A percentile compares a stretch with the other conserved stretches of the same genome.
Evolutionary conservation across 2,888 invertebrate species (phyloP).

Genomic region (Gnatocerus cornutus): DNA sequence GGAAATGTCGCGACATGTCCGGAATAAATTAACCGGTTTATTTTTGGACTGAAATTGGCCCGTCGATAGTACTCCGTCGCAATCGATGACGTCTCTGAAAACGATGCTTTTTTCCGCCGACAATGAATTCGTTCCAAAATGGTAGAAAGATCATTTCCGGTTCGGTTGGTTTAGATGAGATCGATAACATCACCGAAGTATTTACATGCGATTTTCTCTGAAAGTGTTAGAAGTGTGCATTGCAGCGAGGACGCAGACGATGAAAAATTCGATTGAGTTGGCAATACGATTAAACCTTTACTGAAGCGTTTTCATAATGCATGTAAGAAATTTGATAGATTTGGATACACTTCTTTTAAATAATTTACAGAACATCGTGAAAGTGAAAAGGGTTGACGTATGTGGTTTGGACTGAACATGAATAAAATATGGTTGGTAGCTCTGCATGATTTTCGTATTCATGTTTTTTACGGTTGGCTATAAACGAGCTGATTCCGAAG

Average conservation of each 20-base stretch:
- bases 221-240: constrained; percentile 9
- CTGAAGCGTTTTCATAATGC: background rate
- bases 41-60: constrained; percentile 13
- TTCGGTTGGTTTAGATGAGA: background rate
- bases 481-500: constrained; percentile 4
- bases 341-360: constrained; percentile 21
- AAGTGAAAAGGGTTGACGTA: constrained; percentile 29
- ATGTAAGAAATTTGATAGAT: background rate
- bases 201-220: constrained; percentile 20
- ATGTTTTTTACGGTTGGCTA: constrained; percentile 13
- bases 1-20: constrained; percentile 20
- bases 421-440: constrained; percentile 22
- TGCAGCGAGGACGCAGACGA: constrained; percentile 3
- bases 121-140: background rate
- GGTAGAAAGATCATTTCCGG: constrained; percentile 28
- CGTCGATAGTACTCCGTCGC: constrained; percentile 6
- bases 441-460: constrained; percentile 11
- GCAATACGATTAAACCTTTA: background rate
- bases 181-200: constrained; percentile 9
- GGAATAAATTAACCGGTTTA: constrained; percentile 37
- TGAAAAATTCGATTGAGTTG: no score
- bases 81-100: constrained; percentile 7
- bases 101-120: background rate
- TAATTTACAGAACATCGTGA: constrained; percentile 12
- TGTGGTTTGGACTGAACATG: constrained; percentile 9